phyloP scores from a whole-genome alignment of 1,140 invertebrate genomes.

The Anthonomus grandis region DNA sequence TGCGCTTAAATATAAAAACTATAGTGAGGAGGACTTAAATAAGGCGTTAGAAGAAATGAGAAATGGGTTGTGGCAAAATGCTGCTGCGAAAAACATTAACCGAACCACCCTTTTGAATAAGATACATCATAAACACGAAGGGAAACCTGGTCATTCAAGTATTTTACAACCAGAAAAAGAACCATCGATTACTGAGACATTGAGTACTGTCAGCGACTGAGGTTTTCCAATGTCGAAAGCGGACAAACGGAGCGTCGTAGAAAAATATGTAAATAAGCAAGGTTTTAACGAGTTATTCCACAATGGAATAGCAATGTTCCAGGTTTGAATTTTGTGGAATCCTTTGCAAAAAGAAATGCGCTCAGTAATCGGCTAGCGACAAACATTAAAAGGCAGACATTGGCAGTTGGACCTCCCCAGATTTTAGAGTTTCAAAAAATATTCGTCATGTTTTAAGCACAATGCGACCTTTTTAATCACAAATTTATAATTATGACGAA shows the following conservation, averaged over 20 bases:
- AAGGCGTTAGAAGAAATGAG: neutral
- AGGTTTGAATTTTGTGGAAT: neutral
- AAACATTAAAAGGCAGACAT: neutral
- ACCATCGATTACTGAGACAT: neutral
- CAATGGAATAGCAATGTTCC: neutral
- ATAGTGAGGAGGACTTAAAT: neutral
- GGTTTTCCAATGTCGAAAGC: neutral
- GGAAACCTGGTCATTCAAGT: neutral
- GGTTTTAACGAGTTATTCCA: neutral
- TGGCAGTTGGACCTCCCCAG: neutral
- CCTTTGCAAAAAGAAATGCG: neutral
- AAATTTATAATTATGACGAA: neutral
- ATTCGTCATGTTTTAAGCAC: neutral
- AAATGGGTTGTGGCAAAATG: neutral
- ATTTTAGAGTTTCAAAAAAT: neutral
- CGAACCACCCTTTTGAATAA: no score
- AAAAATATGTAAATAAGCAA: neutral
- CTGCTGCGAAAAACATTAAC: no score
- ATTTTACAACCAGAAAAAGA: neutral
- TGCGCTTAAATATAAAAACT: neutral
- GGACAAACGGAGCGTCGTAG: neutral
- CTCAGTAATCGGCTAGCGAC: neutral
- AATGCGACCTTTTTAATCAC: no score
- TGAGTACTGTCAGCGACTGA: neutral
- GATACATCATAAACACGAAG: neutral